Conservation (phyloP, 2,113 vertebrate species). For the Furnarius figulus region DNA sequence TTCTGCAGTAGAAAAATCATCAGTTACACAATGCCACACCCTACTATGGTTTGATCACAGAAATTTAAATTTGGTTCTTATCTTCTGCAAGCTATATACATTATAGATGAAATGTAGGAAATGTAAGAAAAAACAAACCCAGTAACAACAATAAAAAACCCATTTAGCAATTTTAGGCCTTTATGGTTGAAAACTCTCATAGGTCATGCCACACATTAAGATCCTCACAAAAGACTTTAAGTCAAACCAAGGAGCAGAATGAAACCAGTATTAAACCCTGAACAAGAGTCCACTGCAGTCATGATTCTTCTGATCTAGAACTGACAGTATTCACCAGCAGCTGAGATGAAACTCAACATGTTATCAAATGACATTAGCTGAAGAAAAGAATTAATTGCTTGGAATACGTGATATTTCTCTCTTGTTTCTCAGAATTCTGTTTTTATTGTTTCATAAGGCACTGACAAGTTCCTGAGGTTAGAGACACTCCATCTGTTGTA, state of each 20-base stretch:
- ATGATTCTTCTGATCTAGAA: neutral
- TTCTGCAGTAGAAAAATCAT: neutral
- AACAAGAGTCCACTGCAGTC: neutral
- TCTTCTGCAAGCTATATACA: neutral
- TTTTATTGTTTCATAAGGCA: neutral
- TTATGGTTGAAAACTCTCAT: neutral
- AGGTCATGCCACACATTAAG: neutral
- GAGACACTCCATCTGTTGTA: neutral
- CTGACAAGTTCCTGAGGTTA: neutral
- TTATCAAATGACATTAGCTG: neutral
- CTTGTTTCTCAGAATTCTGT: neutral
- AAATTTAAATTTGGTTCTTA: neutral
- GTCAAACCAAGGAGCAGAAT: neutral
- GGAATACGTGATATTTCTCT: neutral
- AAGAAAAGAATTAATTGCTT: neutral
- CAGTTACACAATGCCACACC: neutral
- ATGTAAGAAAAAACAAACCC: rapidly evolving
- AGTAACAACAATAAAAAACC: neutral
- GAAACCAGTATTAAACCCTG: neutral
- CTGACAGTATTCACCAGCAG: neutral
- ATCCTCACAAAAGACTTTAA: neutral
- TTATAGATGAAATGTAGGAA: neutral
- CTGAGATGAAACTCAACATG: neutral
- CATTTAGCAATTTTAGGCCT: neutral
- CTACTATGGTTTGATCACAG: neutral